Conservation (phyloP, 1,140 invertebrate species). For the Stegodyphus dumicola region DNA sequence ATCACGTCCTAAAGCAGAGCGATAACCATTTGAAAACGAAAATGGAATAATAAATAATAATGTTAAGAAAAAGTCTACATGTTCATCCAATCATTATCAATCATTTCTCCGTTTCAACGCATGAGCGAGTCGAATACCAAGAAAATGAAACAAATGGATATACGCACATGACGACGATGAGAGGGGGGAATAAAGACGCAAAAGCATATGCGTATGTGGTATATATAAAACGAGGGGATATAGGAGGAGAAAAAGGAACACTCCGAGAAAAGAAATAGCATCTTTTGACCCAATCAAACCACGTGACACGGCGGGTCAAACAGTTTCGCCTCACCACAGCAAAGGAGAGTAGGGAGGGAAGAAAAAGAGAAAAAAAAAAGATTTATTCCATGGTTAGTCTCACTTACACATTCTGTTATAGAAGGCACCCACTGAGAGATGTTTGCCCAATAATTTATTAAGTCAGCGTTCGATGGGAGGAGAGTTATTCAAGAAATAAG, state of each 20-base stretch:
- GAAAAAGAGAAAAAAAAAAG: background rate
- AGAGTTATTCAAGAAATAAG: conserved; percentile 7
- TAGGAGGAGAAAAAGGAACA: background rate
- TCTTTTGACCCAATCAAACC: conserved; percentile 58
- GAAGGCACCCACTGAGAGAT: conserved; percentile 20
- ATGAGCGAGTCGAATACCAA: conserved; percentile 46
- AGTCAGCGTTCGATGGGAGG: background rate
- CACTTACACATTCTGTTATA: conserved; percentile 40
- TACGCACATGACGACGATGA: conserved; percentile 2
- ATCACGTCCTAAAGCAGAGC: conserved; percentile 28
- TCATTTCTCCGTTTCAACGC: conserved; percentile 59
- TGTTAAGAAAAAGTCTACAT: conserved; percentile 18
- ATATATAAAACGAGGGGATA: background rate
- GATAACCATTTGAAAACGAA: conserved; percentile 35
- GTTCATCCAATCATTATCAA: conserved; percentile 59
- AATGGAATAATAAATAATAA: conserved; percentile 44
- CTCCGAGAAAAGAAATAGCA: conserved; percentile 32
- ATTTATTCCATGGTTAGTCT: conserved; percentile 45
- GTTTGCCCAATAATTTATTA: conserved; percentile 59
- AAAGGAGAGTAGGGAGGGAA: background rate
- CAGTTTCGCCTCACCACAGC: background rate
- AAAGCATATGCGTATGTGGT: background rate
- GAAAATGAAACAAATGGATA: conserved; percentile 55
- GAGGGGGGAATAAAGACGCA: conserved; percentile 19
- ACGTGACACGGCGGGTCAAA: conserved; percentile 42